Percentiles rank a stretch among this genome's conserved stretches.
phyloP scores from a whole-genome alignment of 37 sponge, comb jelly and placozoan species.

The Bolinopsis microptera region DNA sequence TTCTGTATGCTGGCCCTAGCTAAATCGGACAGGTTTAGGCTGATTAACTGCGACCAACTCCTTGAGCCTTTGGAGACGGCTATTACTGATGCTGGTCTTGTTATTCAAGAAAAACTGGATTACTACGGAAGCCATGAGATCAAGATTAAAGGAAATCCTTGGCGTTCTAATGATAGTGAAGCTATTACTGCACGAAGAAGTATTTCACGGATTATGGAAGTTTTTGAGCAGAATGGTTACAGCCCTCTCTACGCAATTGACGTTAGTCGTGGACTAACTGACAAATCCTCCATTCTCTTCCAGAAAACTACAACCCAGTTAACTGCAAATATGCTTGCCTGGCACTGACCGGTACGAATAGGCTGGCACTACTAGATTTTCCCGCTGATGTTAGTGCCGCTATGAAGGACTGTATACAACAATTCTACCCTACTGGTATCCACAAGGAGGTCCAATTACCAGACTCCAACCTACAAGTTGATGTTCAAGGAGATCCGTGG shows the following conservation, averaged over 20 bases:
- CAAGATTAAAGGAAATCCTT: neutral
- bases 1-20: neutral
- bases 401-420: neutral
- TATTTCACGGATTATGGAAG: conserved; percentile 36
- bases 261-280: neutral
- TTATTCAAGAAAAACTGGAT: conserved; percentile 18
- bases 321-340: conserved; percentile 41
- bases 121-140: neutral
- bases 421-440: conserved; percentile 15
- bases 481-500: neutral
- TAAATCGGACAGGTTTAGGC: neutral
- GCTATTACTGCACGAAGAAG: neutral
- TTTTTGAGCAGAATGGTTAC: neutral
- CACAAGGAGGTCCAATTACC: neutral
- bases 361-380: neutral
- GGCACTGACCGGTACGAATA: neutral
- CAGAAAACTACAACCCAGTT: neutral
- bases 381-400: neutral
- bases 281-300: conserved; percentile 39
- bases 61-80: neutral
- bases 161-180: neutral
- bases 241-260: conserved; percentile 17
- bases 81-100: neutral
- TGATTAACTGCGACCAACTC: conserved; percentile 32
- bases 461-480: neutral